A percentile compares a stretch with the other conserved stretches of the same genome.
Conservation (phyloP, 2,113 vertebrate species). For the Theristicus caerulescens region DNA sequence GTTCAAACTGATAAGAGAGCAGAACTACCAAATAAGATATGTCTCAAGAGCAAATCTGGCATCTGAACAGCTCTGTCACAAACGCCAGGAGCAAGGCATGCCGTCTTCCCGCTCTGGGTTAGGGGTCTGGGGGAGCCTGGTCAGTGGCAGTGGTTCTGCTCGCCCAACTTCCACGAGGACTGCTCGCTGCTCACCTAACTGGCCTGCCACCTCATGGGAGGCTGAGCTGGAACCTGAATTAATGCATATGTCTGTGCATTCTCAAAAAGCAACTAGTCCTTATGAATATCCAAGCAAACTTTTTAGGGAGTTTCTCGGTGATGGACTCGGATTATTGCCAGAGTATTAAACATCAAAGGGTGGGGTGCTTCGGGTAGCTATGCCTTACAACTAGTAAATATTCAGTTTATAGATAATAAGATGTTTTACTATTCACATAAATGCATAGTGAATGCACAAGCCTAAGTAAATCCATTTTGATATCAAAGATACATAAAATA, state of each 20-base stretch:
- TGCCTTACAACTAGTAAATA: not conserved
- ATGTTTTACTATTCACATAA: not conserved
- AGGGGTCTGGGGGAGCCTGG: not conserved
- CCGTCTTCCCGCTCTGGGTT: accelerated
- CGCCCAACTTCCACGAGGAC: not conserved
- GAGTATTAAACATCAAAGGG: not conserved
- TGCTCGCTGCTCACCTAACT: not conserved
- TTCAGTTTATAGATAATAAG: not conserved
- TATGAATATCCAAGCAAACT: not conserved
- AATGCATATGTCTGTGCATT: not conserved
- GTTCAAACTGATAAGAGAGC: not conserved
- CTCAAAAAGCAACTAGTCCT: not conserved
- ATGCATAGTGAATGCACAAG: not conserved
- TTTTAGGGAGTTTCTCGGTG: not conserved
- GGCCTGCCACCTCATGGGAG: accelerated
- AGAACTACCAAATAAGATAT: not conserved
- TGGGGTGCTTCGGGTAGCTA: not conserved
- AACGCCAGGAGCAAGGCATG: not conserved
- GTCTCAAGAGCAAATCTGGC: not conserved
- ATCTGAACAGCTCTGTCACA: not conserved
- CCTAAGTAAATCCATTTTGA: not conserved
- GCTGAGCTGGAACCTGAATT: not conserved
- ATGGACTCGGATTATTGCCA: not conserved
- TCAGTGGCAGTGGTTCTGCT: not conserved
- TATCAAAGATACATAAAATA: not conserved